A percentile compares a stretch with the other conserved stretches of the same genome.
Evolutionary conservation across 2,797 vertebrate genomes (phyloP).

Genomic region (Parambassis ranga): DNA sequence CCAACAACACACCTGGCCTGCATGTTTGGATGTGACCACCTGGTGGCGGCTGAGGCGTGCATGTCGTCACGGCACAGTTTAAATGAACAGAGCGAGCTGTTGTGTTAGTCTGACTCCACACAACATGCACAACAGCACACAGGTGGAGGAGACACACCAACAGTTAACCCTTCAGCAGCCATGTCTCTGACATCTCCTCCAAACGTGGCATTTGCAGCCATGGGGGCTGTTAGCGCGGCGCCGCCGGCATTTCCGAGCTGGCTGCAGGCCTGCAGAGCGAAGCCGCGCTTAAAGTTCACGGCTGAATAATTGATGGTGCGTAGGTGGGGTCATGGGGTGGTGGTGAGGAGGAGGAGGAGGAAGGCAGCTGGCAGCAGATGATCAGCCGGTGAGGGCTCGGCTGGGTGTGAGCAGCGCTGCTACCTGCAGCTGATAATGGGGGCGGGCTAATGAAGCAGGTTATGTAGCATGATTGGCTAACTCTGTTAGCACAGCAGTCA

Average conservation of each 20-base stretch:
- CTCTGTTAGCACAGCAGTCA: too few relatives aligned
- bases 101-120: too few relatives aligned
- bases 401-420: constrained; percentile 44
- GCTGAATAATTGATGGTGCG: constrained; percentile 79
- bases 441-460: constrained; percentile 64
- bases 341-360: constrained; percentile 55
- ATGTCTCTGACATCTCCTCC: constrained; percentile 27
- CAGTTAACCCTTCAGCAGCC: constrained; percentile 32
- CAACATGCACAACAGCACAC: too few relatives aligned
- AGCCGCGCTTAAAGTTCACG: constrained; percentile 76
- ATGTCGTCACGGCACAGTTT: too few relatives aligned
- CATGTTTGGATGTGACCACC: too few relatives aligned
- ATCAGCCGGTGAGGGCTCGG: constrained; percentile 64
- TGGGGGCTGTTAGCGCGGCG: constrained; percentile 34
- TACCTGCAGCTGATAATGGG: constrained; percentile 62
- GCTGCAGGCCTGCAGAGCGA: constrained; percentile 36
- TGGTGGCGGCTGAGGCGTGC: too few relatives aligned
- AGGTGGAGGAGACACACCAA: too few relatives aligned
- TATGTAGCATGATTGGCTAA: too few relatives aligned
- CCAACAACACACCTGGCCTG: too few relatives aligned
- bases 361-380: constrained; percentile 66
- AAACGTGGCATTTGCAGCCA: constrained; percentile 35
- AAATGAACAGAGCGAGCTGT: too few relatives aligned
- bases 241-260: constrained; percentile 2
- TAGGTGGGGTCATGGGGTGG: constrained; percentile 64